phyloP scores from a whole-genome alignment of 2,888 invertebrate species.

The Synergus laeviventris region DNA sequence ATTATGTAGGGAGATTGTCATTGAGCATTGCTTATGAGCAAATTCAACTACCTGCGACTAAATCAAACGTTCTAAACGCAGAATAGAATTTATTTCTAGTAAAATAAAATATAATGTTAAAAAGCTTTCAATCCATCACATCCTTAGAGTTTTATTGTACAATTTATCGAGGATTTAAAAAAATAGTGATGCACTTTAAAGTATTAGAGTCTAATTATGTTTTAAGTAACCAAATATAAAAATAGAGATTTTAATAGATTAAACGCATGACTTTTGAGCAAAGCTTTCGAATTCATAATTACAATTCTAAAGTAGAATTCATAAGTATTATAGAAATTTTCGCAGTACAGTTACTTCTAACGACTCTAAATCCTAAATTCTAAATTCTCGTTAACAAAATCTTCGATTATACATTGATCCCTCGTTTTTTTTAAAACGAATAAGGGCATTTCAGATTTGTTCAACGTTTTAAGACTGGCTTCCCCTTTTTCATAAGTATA shows the following conservation, averaged over 20 bases:
- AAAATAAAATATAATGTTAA: slow-evolving; percentile 13
- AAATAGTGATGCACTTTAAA: not conserved
- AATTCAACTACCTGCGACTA: slow-evolving; percentile 27
- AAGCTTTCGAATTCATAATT: slow-evolving; percentile 28
- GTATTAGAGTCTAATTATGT: not conserved
- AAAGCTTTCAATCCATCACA: slow-evolving; percentile 7
- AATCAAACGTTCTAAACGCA: slow-evolving; percentile 13
- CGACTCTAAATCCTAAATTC: slow-evolving; percentile 11
- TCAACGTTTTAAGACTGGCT: not conserved
- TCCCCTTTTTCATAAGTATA: not conserved
- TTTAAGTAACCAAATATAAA: not conserved
- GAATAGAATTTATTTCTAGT: slow-evolving; percentile 23
- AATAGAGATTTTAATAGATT: not conserved
- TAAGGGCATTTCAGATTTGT: not conserved
- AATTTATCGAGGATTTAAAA: not conserved
- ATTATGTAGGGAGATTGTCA: slow-evolving; percentile 18
- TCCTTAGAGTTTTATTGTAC: not conserved
- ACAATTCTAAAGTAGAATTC: slow-evolving; percentile 35
- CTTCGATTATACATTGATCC: slow-evolving; percentile 5
- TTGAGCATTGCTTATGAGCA: slow-evolving; percentile 35
- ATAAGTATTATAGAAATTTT: slow-evolving; percentile 28
- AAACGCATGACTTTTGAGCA: slow-evolving; percentile 19
- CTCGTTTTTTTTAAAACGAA: not conserved
- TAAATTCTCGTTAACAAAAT: slow-evolving; percentile 19
- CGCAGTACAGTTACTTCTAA: not conserved